Conservation (phyloP, 1,140 invertebrate species). For the Bactericera cockerelli region DNA sequence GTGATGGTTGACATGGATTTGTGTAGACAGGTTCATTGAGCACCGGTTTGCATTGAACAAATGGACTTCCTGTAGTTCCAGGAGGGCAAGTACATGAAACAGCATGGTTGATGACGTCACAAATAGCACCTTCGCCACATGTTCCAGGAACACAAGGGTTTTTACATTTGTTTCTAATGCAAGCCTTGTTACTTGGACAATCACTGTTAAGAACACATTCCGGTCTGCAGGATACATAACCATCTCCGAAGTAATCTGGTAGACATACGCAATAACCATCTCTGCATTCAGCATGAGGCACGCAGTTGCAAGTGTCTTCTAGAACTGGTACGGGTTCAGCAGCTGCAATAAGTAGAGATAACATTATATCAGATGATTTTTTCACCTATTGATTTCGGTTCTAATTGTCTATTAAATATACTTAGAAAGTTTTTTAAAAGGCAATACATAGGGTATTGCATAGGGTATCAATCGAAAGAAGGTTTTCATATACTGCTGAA, state of each 20-base stretch:
- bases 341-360: conserved; percentile 14
- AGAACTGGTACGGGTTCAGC: conserved; percentile 19
- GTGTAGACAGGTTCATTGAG: conserved; percentile 34
- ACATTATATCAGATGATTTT: too few species aligned
- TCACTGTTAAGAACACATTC: conserved; percentile 47
- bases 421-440: too few species aligned
- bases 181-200: conserved; percentile 45
- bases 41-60: conserved; percentile 39
- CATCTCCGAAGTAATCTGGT: conserved; percentile 43
- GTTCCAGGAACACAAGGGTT: conserved; percentile 55
- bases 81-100: conserved; percentile 51
- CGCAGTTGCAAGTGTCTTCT: conserved; percentile 43
- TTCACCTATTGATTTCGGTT: too few species aligned
- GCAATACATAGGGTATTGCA: too few species aligned
- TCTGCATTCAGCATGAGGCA: conserved; percentile 50
- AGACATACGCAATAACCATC: conserved; percentile 41
- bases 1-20: conserved; percentile 46
- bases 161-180: conserved; percentile 54
- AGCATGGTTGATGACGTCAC: conserved; percentile 51
- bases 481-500: too few species aligned
- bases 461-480: too few species aligned
- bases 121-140: conserved; percentile 51
- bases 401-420: too few species aligned
- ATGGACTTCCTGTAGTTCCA: conserved; percentile 52
- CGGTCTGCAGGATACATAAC: conserved; percentile 42